Conservation (phyloP, 2,797 vertebrate genomes). For the Cossypha caffra region DNA sequence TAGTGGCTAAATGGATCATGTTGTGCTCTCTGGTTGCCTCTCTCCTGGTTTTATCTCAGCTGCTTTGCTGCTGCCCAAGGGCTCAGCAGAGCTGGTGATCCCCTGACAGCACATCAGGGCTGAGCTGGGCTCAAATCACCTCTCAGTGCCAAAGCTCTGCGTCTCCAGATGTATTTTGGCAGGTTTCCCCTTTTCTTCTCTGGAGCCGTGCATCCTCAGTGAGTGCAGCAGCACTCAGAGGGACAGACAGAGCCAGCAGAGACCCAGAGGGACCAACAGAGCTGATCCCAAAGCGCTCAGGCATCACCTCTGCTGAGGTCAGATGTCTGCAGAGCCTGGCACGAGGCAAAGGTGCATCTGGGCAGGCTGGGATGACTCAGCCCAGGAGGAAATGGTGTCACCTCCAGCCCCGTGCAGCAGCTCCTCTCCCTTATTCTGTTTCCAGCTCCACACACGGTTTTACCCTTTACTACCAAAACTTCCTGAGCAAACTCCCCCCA, state of each 20-base stretch:
- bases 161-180: not conserved
- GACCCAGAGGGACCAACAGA: not conserved
- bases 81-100: not conserved
- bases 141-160: not conserved
- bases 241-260: not conserved
- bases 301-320: not conserved
- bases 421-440: not conserved
- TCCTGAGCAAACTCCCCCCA: not conserved
- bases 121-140: not conserved
- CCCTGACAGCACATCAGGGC: not conserved
- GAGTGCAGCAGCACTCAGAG: not conserved
- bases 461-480: not conserved
- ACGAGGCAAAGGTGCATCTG: not conserved
- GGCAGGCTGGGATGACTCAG: not conserved
- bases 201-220: accelerated
- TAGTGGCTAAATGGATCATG: not conserved
- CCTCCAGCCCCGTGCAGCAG: not conserved
- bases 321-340: not conserved
- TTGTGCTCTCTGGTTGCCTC: not conserved
- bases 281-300: accelerated
- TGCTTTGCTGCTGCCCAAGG: not conserved
- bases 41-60: not conserved
- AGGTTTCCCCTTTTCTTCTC: not conserved
- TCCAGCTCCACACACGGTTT: not conserved
- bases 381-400: not conserved